phyloP scores from a whole-genome alignment of 2,797 vertebrate species.

The Mus caroli region DNA sequence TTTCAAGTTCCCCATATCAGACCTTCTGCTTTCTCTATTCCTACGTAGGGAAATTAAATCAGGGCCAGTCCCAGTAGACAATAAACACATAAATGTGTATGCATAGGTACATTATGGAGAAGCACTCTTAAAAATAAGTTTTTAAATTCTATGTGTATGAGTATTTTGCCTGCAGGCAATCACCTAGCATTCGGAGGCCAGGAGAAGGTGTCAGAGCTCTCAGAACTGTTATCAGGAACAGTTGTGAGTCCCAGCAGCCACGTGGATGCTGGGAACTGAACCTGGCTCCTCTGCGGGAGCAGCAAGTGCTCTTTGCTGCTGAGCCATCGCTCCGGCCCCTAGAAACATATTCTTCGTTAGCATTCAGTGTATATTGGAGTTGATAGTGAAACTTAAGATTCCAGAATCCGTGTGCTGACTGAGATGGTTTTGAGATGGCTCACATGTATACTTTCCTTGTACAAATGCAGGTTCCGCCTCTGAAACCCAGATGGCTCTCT shows the following conservation, averaged over 20 bases:
- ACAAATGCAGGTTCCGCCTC: background rate
- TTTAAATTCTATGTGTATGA: background rate
- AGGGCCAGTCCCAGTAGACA: background rate
- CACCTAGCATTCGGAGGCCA: background rate
- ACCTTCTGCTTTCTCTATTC: background rate
- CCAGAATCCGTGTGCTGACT: background rate
- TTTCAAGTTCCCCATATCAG: background rate
- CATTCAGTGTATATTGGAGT: background rate
- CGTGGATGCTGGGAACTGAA: background rate
- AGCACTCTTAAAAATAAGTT: background rate
- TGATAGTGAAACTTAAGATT: background rate
- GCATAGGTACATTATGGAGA: background rate
- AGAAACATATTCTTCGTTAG: background rate
- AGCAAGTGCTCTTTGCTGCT: background rate
- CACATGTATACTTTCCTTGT: background rate
- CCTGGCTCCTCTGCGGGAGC: background rate
- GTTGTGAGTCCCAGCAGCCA: background rate
- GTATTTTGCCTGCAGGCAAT: background rate
- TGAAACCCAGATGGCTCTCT: background rate
- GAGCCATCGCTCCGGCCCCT: background rate
- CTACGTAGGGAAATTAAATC: constrained; percentile 27
- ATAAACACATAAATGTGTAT: background rate
- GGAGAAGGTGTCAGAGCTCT: background rate
- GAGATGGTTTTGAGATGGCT: background rate
- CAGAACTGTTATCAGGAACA: background rate